These are phyloP conservation scores for Cotesia typhae DNA, from an alignment of 1,140 invertebrate species.

Conservation along the genomic window DNA sequence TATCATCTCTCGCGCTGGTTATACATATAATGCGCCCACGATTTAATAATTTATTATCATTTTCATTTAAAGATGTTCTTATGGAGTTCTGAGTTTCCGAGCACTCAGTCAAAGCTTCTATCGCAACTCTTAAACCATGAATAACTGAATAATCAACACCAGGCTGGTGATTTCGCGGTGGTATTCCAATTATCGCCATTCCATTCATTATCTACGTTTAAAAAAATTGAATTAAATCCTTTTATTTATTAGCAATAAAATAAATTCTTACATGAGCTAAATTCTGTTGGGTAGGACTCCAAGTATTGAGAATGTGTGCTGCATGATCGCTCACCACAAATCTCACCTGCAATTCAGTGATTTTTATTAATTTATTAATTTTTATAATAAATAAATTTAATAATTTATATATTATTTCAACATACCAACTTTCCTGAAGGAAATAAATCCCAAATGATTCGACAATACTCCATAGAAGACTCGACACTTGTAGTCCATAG, in stretches of 20 bases:
- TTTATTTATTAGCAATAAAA: too few species aligned
- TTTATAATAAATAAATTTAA: background rate
- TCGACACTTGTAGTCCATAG: slow-evolving; percentile 96
- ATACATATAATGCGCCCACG: slow-evolving; percentile 88
- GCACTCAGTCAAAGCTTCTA: slow-evolving; percentile 84
- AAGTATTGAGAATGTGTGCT: slow-evolving; percentile 83
- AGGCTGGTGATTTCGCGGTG: slow-evolving; percentile 65
- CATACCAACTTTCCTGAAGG: slow-evolving; percentile 84
- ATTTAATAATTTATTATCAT: slow-evolving; percentile 69
- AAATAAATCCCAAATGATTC: slow-evolving; percentile 96
- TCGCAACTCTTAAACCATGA: slow-evolving; percentile 85
- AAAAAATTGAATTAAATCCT: slow-evolving; percentile 20
- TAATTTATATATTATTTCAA: slow-evolving; percentile 16
- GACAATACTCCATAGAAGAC: slow-evolving; percentile 92
- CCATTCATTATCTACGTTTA: slow-evolving; percentile 72
- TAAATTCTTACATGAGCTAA: slow-evolving; percentile 75
- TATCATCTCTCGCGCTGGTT: slow-evolving; percentile 84
- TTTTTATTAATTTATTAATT: slow-evolving; percentile 8
- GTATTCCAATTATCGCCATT: slow-evolving; percentile 77
- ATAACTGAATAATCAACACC: slow-evolving; percentile 77
- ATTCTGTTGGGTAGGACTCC: slow-evolving; percentile 82
- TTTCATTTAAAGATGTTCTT: slow-evolving; percentile 69
- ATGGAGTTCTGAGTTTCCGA: slow-evolving; percentile 76
- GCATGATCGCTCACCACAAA: slow-evolving; percentile 85
- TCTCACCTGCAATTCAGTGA: slow-evolving; percentile 71